These are phyloP conservation scores for Actinernus sp. DNA, from an alignment of 92 coral and sea anemone genomes.

Conservation along the genomic window DNA sequence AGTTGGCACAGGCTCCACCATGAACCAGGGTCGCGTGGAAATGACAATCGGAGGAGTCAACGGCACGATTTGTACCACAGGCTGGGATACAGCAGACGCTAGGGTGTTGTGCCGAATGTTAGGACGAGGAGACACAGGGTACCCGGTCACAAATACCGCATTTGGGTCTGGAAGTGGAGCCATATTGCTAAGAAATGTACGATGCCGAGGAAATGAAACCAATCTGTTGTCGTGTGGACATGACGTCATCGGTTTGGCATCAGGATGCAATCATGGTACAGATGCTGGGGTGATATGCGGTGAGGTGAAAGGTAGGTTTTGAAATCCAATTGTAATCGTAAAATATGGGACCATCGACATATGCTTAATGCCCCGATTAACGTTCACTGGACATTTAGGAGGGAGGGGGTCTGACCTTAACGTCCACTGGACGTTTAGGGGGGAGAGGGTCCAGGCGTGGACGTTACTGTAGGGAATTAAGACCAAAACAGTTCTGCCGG, in stretches of 20 bases:
- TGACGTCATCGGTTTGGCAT: not conserved
- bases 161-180: slow-evolving; percentile 33
- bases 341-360: not conserved
- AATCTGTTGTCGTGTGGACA: slow-evolving; percentile 26
- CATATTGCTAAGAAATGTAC: slow-evolving; percentile 8
- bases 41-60: slow-evolving; percentile 12
- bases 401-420: too few species aligned
- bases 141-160: slow-evolving; percentile 11
- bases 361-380: not conserved
- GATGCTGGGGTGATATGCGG: slow-evolving; percentile 42
- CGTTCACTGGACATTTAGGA: too few species aligned
- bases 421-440: too few species aligned
- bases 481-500: too few species aligned
- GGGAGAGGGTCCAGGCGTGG: too few species aligned
- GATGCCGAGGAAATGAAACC: slow-evolving; percentile 33
- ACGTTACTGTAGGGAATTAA: too few species aligned
- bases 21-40: slow-evolving; percentile 43
- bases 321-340: not conserved
- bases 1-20: slow-evolving; percentile 17
- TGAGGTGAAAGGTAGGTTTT: slow-evolving; percentile 2
- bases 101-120: slow-evolving; percentile 41
- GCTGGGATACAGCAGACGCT: slow-evolving; percentile 46
- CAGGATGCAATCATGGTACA: slow-evolving; percentile 18
- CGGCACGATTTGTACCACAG: slow-evolving; percentile 32
- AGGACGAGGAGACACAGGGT: slow-evolving; percentile 28